These are phyloP conservation scores for Bergia sp. DNA, from an alignment of 92 coral and sea anemone species.

Conservation along the genomic window DNA sequence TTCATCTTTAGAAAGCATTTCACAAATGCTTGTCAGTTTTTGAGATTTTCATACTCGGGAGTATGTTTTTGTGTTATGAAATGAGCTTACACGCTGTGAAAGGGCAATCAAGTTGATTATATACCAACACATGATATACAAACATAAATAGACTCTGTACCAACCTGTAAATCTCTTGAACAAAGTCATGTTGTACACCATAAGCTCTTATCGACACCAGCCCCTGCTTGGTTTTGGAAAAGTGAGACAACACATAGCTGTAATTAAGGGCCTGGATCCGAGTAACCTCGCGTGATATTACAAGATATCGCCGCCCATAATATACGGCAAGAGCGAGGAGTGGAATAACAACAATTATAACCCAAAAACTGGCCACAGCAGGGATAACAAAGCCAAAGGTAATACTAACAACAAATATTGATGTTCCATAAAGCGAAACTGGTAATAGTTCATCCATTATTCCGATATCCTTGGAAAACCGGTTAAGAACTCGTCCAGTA, in stretches of 20 bases:
- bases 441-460: conserved; percentile 2
- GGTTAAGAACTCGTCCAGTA: no score
- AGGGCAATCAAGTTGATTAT: no score
- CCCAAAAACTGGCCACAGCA: not conserved
- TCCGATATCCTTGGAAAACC: not conserved
- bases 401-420: not conserved
- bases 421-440: not conserved
- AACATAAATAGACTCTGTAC: no score
- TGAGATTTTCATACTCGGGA: no score
- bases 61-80: no score
- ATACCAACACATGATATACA: no score
- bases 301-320: not conserved
- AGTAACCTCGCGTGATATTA: not conserved
- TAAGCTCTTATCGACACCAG: not conserved
- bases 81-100: no score
- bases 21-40: no score
- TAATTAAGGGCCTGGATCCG: conserved; percentile 5
- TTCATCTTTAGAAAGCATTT: no score
- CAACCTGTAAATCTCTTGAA: no score
- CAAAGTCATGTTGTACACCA: no score
- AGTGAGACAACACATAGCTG: not conserved
- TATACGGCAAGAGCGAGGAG: not conserved
- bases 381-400: not conserved
- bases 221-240: not conserved
- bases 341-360: not conserved